These are phyloP conservation scores for Altica lythri DNA, from an alignment of 2,888 invertebrate genomes.

Conservation along the genomic window DNA sequence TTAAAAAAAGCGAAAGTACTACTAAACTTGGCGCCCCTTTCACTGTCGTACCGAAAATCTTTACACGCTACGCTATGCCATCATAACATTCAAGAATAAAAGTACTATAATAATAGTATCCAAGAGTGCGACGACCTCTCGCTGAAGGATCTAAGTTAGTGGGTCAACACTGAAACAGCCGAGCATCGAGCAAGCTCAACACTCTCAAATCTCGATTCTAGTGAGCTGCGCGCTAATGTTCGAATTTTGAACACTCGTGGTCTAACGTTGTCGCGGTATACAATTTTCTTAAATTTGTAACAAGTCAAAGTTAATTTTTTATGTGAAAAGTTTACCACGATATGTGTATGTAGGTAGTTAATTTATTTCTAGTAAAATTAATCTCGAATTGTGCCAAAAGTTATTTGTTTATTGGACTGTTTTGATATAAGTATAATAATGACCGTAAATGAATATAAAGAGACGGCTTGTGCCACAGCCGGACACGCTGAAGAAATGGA, in stretches of 20 bases:
- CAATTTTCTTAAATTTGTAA: conserved; percentile 14
- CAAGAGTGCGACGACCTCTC: conserved; percentile 55
- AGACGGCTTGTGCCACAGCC: conserved; percentile 59
- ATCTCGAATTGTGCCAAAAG: conserved; percentile 5
- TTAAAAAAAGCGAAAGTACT: conserved; percentile 42
- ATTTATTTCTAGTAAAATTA: too few relatives aligned
- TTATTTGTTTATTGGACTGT: too few relatives aligned
- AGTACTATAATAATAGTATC: conserved; percentile 27
- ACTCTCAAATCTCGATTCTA: conserved; percentile 7
- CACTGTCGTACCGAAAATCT: conserved; percentile 30
- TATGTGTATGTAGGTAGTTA: conserved; percentile 3
- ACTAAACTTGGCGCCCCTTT: conserved; percentile 39
- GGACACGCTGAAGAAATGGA: conserved; percentile 54
- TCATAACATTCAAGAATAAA: conserved; percentile 22
- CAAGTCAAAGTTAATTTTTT: conserved; percentile 14
- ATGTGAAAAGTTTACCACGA: not conserved
- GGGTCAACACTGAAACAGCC: conserved; percentile 50
- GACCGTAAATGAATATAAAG: conserved; percentile 64
- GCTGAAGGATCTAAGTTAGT: conserved; percentile 58
- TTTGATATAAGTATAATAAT: too few relatives aligned
- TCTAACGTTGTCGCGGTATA: conserved; percentile 15
- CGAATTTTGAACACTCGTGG: conserved; percentile 18
- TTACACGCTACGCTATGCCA: conserved; percentile 21
- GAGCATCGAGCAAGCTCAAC: conserved; percentile 18
- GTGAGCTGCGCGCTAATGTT: conserved; percentile 16